Percentiles rank a stretch among this genome's conserved stretches.
Conservation (phyloP, 2,797 vertebrate species). For the Myotis pilosus region DNA sequence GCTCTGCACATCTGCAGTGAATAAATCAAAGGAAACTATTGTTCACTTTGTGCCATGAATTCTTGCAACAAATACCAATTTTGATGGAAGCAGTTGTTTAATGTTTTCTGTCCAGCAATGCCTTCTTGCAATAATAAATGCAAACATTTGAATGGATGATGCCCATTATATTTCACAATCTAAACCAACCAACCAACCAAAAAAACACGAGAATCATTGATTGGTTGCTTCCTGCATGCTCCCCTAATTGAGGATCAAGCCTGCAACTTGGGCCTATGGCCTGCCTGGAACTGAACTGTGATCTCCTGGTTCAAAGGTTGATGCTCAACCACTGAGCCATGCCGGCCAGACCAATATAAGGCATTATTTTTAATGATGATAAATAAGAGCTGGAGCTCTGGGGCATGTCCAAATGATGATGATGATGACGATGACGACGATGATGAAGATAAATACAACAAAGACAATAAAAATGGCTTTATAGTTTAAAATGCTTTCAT, state of each 20-base stretch:
- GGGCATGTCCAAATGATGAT: not conserved
- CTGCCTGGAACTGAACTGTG: not conserved
- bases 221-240: not conserved
- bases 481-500: not conserved
- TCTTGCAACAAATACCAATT: slow-evolving; percentile 73
- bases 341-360: not conserved
- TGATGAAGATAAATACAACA: not conserved
- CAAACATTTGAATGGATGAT: slow-evolving; percentile 73
- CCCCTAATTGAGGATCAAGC: not conserved
- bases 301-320: not conserved
- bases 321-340: not conserved
- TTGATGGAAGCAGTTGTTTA: slow-evolving; percentile 74
- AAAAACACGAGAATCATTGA: slow-evolving; percentile 27
- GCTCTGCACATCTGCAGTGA: slow-evolving; percentile 65
- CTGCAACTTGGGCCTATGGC: not conserved
- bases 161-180: slow-evolving; percentile 68
- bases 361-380: slow-evolving; percentile 1
- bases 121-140: slow-evolving; percentile 71
- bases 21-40: slow-evolving; percentile 73
- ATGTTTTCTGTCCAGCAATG: slow-evolving; percentile 67
- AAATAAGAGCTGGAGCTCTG: not conserved
- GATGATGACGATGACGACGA: not conserved
- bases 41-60: slow-evolving; percentile 49
- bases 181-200: not conserved
- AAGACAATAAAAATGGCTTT: not conserved